Base-by-base conservation (phyloP, 2,888 invertebrate species). In the Oscheius myriophilus region DNA sequence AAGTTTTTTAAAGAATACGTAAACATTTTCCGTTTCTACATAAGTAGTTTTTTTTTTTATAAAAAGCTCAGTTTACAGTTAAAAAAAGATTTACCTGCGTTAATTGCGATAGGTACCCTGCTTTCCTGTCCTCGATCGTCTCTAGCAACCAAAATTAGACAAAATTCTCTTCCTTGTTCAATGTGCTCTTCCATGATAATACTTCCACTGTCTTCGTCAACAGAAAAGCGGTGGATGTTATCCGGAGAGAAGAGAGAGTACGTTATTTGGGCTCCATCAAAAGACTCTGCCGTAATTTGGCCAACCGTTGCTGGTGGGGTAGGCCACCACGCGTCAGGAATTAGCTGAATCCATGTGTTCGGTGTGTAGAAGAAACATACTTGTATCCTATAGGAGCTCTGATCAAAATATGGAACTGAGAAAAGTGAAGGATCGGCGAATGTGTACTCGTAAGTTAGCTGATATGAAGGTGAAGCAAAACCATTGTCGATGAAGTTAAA, bases 221-320 rank as follows among this genome's bases (percentile, higher is more conserved):
- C 71, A 2, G 73, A 65, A 25, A 75, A 78, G 12, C 65, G 43
- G 25, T 49, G 39, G 9, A 45, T 42, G 54, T 73, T 65, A 53
- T 78, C 75, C 1, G 75, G 73, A n/a, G 73, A 67, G 23, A 69
- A 78, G 16, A 78, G 25, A 21, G 61, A 67, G 45, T 75, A 77
- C 12, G 64, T 62, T 11, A 75, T 45, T 16, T 72, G 67, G 1
- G 39, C 67, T 16, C 46, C 46, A 23, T 68, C 57, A 21, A 75
- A 69, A 14, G 66, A 66, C 21, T 67, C 54, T 7, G 73, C 75
- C 23, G 64, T 54, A 33, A 78, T 68, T 33, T 68, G 42, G 12
- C 78, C 78, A 46, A 75, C 66, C 0, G 62, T 33, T 9, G 39
- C 16, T 3, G 65, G 69, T 16, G 61, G 61, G 16, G 2, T 16